A percentile compares a stretch with the other conserved stretches of the same genome.
These are phyloP conservation scores for Philhelius pedissequus DNA, from an alignment of 2,888 invertebrate species.

Conservation along the genomic window DNA sequence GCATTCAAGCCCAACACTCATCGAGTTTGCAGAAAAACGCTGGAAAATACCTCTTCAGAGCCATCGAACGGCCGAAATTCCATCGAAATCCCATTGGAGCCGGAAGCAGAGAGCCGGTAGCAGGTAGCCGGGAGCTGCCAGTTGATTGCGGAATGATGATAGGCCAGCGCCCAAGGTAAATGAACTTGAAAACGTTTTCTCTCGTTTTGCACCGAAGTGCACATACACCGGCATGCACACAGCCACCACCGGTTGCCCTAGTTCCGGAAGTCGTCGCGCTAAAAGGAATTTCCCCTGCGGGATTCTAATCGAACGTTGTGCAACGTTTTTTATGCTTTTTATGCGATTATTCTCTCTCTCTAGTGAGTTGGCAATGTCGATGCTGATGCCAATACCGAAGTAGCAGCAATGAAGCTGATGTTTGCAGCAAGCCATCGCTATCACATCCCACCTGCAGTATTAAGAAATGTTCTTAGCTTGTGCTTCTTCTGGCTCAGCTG, in stretches of 20 bases:
- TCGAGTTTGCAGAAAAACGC: slow-evolving; percentile 12
- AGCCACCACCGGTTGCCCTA: slow-evolving; percentile 59
- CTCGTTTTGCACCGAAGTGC: slow-evolving; percentile 50
- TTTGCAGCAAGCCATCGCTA: slow-evolving; percentile 15
- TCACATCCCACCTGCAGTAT: slow-evolving; percentile 54
- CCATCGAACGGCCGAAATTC: slow-evolving; percentile 24
- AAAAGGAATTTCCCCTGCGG: slow-evolving; percentile 67
- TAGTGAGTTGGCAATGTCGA: slow-evolving; percentile 18
- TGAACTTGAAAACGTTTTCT: slow-evolving; percentile 65
- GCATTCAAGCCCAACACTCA: slow-evolving; percentile 43
- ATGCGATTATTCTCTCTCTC: slow-evolving; percentile 44
- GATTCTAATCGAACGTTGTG: slow-evolving; percentile 67
- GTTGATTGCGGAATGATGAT: neutral
- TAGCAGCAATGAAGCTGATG: slow-evolving; percentile 10
- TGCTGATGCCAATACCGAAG: too few relatives aligned
- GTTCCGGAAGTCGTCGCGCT: slow-evolving; percentile 69
- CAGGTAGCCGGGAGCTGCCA: neutral
- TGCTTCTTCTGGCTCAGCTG: slow-evolving; percentile 17
- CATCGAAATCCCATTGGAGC: slow-evolving; percentile 51
- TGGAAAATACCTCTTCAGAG: slow-evolving; percentile 45
- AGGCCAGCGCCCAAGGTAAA: slow-evolving; percentile 66
- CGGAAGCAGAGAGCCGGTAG: neutral
- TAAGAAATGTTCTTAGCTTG: slow-evolving; percentile 15
- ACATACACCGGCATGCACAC: slow-evolving; percentile 1
- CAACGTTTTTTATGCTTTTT: slow-evolving; percentile 45